Evolutionary conservation across 1,140 invertebrate genomes (phyloP).

Genomic region (Drosophila novamexicana): DNA sequence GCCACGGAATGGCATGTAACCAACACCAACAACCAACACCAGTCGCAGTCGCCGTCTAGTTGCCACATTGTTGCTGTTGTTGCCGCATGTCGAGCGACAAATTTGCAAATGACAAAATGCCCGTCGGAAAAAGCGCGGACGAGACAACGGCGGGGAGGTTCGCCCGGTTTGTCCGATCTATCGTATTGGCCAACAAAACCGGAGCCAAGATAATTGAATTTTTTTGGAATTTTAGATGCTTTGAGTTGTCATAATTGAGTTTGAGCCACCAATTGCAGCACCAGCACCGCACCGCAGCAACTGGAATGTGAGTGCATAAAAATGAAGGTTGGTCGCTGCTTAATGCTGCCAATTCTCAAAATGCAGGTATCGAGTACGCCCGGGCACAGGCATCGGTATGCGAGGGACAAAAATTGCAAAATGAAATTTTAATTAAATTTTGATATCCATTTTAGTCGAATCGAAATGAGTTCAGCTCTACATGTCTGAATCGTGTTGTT

Average conservation of each 20-base stretch:
- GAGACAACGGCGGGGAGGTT: background rate
- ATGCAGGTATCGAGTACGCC: background rate
- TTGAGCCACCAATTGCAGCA: slow-evolving; percentile 36
- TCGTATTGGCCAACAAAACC: slow-evolving; percentile 25
- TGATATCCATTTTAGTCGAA: slow-evolving; percentile 66
- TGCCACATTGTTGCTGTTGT: slow-evolving; percentile 37
- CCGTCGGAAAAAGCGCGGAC: slow-evolving; percentile 60
- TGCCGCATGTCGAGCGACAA: slow-evolving; percentile 76
- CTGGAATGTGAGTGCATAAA: slow-evolving; percentile 60
- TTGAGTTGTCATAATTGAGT: slow-evolving; percentile 76
- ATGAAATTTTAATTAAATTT: slow-evolving; percentile 83
- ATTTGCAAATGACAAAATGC: slow-evolving; percentile 80
- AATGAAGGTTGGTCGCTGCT: slow-evolving; percentile 20
- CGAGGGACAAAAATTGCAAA: slow-evolving; percentile 64
- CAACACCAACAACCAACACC: slow-evolving; percentile 26
- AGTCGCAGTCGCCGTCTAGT: slow-evolving; percentile 12
- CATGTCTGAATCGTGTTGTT: slow-evolving; percentile 36
- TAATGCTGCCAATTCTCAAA: slow-evolving; percentile 38
- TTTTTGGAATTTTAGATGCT: slow-evolving; percentile 47
- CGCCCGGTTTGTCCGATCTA: slow-evolving; percentile 9
- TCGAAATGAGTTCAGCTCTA: slow-evolving; percentile 70
- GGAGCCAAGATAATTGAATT: slow-evolving; percentile 69
- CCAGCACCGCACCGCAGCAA: slow-evolving; percentile 27
- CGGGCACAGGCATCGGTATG: background rate
- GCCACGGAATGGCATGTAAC: slow-evolving; percentile 45